Percentiles rank a stretch among this genome's conserved stretches.
Evolutionary conservation across 2,888 invertebrate species (phyloP).

Genomic region (Pecten maximus): DNA sequence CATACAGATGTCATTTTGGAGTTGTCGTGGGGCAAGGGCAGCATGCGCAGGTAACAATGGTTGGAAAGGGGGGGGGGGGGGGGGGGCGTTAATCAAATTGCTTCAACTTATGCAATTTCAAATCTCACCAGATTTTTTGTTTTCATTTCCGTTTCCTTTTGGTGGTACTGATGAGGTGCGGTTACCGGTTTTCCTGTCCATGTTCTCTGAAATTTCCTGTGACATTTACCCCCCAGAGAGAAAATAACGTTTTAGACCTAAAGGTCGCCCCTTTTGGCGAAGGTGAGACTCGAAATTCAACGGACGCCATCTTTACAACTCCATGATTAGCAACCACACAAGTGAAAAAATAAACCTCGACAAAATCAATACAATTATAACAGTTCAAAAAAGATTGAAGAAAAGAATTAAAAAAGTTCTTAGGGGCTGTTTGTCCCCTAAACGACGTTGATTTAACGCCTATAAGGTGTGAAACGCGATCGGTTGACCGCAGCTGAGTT

Average conservation of each 20-base stretch:
- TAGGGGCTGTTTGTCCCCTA: constrained; percentile 56
- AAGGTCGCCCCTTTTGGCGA: constrained; percentile 64
- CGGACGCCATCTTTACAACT: constrained; percentile 73
- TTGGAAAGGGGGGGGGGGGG: too few species aligned
- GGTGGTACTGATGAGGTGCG: constrained; percentile 72
- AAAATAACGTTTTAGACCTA: constrained; percentile 59
- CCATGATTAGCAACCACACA: constrained; percentile 70
- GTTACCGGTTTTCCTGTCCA: constrained; percentile 76
- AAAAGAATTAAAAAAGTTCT: constrained; percentile 33
- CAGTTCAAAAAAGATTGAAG: background rate
- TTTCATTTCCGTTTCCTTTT: constrained; percentile 67
- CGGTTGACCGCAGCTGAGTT: constrained; percentile 37
- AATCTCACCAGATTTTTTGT: constrained; percentile 66
- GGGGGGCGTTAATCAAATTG: too few species aligned
- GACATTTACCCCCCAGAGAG: constrained; percentile 69
- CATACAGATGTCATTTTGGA: background rate
- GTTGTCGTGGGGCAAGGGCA: too few species aligned
- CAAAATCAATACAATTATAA: constrained; percentile 37
- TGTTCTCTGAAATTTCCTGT: constrained; percentile 69
- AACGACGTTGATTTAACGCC: constrained; percentile 21
- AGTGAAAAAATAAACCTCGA: constrained; percentile 51
- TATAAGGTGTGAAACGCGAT: constrained; percentile 45
- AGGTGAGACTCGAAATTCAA: constrained; percentile 57
- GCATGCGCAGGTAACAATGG: too few species aligned
- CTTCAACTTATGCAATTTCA: background rate